Conservation (phyloP, 2,797 vertebrate species). For the Gymnodraco acuticeps region DNA sequence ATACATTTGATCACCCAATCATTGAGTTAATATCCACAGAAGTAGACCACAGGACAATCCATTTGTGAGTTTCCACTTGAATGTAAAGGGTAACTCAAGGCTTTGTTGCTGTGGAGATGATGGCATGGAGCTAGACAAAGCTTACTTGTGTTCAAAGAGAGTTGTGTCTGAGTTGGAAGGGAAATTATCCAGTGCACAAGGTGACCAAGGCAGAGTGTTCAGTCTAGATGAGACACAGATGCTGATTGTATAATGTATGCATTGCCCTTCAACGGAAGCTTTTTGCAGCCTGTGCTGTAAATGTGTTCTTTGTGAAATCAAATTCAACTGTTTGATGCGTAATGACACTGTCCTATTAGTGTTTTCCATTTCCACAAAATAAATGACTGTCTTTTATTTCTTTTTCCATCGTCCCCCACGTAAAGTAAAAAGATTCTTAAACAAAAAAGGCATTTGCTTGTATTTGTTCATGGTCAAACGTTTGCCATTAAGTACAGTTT, state of each 20-base stretch:
- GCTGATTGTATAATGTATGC: conserved; percentile 79
- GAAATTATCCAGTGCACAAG: conserved; percentile 37
- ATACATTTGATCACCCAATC: not conserved
- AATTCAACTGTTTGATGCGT: conserved; percentile 74
- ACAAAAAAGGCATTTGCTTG: conserved; percentile 46
- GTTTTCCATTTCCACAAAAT: conserved; percentile 42
- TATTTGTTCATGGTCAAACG: conserved; percentile 13
- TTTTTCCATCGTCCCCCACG: conserved; percentile 30
- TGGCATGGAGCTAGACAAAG: not conserved
- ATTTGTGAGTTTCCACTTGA: conserved; percentile 10
- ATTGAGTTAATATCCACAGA: conserved; percentile 10
- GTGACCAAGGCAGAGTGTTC: conserved; percentile 45
- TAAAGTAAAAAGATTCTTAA: conserved; percentile 52
- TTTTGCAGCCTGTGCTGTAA: conserved; percentile 66
- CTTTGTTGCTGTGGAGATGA: not conserved
- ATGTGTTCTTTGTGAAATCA: conserved; percentile 72
- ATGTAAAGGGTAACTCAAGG: conserved; percentile 30
- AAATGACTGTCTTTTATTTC: conserved; percentile 1
- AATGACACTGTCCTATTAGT: conserved; percentile 68
- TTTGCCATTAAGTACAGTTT: conserved; percentile 40
- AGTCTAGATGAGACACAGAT: conserved; percentile 58
- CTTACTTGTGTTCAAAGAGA: conserved; percentile 32
- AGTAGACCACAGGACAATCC: not conserved
- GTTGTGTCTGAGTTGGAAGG: conserved; percentile 33
- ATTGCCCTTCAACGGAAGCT: conserved; percentile 73